Conservation (phyloP, 2,113 vertebrate genomes). For the Gymnarchus niloticus region DNA sequence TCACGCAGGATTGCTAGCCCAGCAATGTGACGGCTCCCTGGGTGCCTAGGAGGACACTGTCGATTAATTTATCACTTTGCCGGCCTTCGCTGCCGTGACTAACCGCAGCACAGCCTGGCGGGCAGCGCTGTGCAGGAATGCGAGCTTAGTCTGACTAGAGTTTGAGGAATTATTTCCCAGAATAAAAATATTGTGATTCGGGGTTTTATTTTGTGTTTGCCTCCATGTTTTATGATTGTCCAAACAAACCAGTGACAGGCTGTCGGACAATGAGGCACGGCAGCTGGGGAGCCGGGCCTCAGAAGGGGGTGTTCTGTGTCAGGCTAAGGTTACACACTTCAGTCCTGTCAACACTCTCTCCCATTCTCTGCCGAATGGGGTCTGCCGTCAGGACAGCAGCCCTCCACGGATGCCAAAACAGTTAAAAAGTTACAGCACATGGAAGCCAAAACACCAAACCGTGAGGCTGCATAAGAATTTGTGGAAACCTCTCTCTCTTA, state of each 20-base stretch:
- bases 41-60: not conserved
- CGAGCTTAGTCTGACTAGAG: not conserved
- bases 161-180: not conserved
- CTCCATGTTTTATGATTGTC: conserved; percentile 24
- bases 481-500: conserved; percentile 43
- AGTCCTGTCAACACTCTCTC: conserved; percentile 54
- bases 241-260: conserved; percentile 1
- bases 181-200: conserved; percentile 34
- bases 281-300: conserved; percentile 7
- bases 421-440: conserved; percentile 53
- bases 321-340: conserved; percentile 50
- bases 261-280: conserved; percentile 29
- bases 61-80: not conserved
- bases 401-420: conserved; percentile 50
- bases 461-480: conserved; percentile 44
- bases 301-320: conserved; percentile 45
- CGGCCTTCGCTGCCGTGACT: not conserved
- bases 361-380: not conserved
- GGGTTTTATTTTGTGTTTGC: conserved; percentile 25
- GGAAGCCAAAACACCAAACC: conserved; percentile 54
- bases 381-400: conserved; percentile 46
- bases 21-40: not conserved
- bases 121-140: not conserved
- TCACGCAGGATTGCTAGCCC: not conserved
- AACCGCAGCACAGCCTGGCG: not conserved